Percentiles rank a stretch among this genome's conserved stretches.
Conservation (phyloP, 92 coral and sea anemone species). For the Actinernus sp. region DNA sequence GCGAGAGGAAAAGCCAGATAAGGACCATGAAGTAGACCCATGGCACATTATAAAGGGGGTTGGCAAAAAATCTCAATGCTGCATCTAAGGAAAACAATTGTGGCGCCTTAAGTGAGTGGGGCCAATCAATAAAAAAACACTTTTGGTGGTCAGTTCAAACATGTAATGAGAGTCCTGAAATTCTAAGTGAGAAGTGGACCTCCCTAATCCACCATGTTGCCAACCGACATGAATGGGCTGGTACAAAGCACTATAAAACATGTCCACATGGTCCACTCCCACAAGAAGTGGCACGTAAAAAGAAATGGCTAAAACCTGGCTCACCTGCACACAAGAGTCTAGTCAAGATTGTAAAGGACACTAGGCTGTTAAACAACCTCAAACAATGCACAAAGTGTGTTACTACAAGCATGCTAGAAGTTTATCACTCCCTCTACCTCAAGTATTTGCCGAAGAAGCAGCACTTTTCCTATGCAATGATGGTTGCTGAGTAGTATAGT, state of each 20-base stretch:
- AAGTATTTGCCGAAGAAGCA: conserved; percentile 45
- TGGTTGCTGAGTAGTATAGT: no score
- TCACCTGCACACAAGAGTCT: no score
- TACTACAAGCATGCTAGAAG: no score
- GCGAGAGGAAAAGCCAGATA: no score
- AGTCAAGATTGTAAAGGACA: no score
- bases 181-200: no score
- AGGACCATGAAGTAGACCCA: no score
- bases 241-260: conserved; percentile 2
- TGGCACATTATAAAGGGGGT: no score
- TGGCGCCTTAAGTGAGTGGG: conserved; percentile 5
- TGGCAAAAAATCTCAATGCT: conserved; percentile 8
- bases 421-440: no score
- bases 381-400: conserved; percentile 25
- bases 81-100: conserved; percentile 21
- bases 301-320: no score
- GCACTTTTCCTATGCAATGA: conserved; percentile 29
- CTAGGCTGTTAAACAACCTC: conserved; percentile 25
- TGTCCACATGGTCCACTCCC: conserved; percentile 37
- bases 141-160: conserved; percentile 29
- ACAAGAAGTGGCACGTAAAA: no score
- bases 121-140: conserved; percentile 24
- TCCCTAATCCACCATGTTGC: conserved; percentile 17
- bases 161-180: conserved; percentile 17
- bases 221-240: conserved; percentile 28